Conservation (phyloP, 2,888 invertebrate species). For the Drymonia ruficornis region DNA sequence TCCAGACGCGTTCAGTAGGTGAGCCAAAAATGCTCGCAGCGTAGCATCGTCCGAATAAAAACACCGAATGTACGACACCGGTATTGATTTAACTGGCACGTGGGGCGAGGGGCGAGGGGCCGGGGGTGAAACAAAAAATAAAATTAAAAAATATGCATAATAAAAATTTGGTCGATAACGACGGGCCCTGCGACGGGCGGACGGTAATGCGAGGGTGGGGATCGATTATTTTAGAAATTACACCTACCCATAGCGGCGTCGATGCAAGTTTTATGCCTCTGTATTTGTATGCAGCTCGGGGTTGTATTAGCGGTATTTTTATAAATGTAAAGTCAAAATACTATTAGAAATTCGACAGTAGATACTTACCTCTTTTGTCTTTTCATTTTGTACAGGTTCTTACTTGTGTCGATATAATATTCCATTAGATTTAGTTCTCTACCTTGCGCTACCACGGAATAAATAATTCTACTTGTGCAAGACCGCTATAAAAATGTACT, state of each 20-base stretch:
- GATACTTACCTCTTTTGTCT: too few species aligned
- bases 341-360: too few species aligned
- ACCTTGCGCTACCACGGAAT: too few species aligned
- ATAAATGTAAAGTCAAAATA: neutral
- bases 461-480: too few species aligned
- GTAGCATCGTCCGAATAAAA: constrained; percentile 48
- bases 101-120: constrained; percentile 52
- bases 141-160: constrained; percentile 81
- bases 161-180: constrained; percentile 80
- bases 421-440: too few species aligned
- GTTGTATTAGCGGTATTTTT: too few species aligned
- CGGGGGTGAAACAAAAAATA: constrained; percentile 70
- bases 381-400: too few species aligned
- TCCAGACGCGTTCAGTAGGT: constrained; percentile 26
- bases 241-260: constrained; percentile 32
- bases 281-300: constrained; percentile 23
- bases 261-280: constrained; percentile 31
- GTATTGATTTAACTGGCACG: constrained; percentile 71
- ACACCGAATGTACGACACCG: constrained; percentile 43
- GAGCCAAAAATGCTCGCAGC: constrained; percentile 40
- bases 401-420: too few species aligned
- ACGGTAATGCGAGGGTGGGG: constrained; percentile 60
- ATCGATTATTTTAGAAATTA: constrained; percentile 72
- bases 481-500: too few species aligned
- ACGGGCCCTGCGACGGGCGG: constrained; percentile 61